phyloP scores from a whole-genome alignment of 2,888 invertebrate genomes.

The Abrostola tripartita region DNA sequence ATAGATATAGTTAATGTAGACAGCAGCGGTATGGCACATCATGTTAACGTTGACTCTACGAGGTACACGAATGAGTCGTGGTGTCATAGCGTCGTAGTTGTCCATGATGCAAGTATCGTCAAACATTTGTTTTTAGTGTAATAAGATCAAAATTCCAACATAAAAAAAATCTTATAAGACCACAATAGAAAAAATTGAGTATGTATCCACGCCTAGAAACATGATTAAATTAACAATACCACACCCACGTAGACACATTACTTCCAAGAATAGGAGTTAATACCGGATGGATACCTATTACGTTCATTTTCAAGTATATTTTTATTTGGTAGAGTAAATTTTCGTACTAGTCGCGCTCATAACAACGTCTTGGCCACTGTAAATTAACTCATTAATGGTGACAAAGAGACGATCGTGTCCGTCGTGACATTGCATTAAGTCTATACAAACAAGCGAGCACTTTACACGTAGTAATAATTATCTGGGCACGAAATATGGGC shows the following conservation, averaged over 20 bases:
- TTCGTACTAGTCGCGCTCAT: constrained; percentile 50
- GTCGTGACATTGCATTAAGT: constrained; percentile 69
- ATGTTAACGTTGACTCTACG: too few relatives aligned
- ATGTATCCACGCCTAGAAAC: not conserved
- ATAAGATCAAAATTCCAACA: too few relatives aligned
- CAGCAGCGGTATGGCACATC: too few relatives aligned
- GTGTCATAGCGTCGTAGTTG: too few relatives aligned
- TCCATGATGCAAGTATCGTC: too few relatives aligned
- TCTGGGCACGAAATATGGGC: constrained; percentile 58
- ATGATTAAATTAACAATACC: not conserved
- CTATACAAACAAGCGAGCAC: constrained; percentile 54
- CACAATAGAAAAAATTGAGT: not conserved
- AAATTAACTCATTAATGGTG: constrained; percentile 69
- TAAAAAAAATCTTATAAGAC: too few relatives aligned
- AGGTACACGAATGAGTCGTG: too few relatives aligned
- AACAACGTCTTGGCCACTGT: constrained; percentile 54
- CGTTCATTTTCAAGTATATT: constrained; percentile 10
- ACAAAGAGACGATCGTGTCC: constrained; percentile 72
- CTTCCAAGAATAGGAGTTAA: constrained; percentile 1
- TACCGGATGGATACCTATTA: constrained; percentile 2
- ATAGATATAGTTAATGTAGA: too few relatives aligned
- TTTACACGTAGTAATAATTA: constrained; percentile 57
- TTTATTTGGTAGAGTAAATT: constrained; percentile 31
- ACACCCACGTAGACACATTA: constrained; percentile 7
- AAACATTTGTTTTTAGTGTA: too few relatives aligned